phyloP scores from a whole-genome alignment of 2,113 vertebrate genomes.

The Aphyosemion australe region DNA sequence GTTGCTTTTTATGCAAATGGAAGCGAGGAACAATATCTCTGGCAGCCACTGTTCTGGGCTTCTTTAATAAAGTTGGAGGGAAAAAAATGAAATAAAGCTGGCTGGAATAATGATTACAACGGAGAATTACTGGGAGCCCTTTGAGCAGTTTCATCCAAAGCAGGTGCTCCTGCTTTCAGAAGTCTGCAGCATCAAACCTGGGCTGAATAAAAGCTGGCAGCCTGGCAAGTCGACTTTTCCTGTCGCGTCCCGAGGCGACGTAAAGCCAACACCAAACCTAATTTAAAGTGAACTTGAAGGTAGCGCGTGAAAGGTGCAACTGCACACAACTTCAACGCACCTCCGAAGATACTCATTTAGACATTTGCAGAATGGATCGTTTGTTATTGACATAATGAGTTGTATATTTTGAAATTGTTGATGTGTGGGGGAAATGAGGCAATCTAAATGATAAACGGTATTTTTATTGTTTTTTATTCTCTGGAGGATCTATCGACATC shows the following conservation, averaged over 20 bases:
- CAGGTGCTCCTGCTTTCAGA: slow-evolving; percentile 46
- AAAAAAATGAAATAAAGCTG: slow-evolving; percentile 55
- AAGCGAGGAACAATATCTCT: slow-evolving; percentile 51
- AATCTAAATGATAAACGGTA: neutral
- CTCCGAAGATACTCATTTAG: slow-evolving; percentile 3
- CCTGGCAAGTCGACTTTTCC: slow-evolving; percentile 17
- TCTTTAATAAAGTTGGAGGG: slow-evolving; percentile 57
- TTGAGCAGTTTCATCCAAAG: slow-evolving; percentile 47
- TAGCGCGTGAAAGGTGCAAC: slow-evolving; percentile 8
- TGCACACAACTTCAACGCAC: neutral
- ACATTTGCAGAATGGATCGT: neutral
- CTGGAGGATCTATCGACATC: neutral
- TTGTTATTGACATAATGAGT: neutral
- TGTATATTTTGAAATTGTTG: neutral
- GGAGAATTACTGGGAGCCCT: slow-evolving; percentile 43
- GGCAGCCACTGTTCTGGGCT: slow-evolving; percentile 46
- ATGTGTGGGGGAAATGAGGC: neutral
- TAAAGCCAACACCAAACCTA: slow-evolving; percentile 17
- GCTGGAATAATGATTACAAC: slow-evolving; percentile 63
- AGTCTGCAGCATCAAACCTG: slow-evolving; percentile 19
- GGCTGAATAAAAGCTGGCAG: slow-evolving; percentile 27
- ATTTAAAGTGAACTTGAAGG: slow-evolving; percentile 1
- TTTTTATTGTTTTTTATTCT: neutral
- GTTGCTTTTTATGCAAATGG: slow-evolving; percentile 67
- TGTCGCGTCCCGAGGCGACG: slow-evolving; percentile 18